Conservation (phyloP, 2,113 vertebrate genomes). For the Todiramphus saurophagus region DNA sequence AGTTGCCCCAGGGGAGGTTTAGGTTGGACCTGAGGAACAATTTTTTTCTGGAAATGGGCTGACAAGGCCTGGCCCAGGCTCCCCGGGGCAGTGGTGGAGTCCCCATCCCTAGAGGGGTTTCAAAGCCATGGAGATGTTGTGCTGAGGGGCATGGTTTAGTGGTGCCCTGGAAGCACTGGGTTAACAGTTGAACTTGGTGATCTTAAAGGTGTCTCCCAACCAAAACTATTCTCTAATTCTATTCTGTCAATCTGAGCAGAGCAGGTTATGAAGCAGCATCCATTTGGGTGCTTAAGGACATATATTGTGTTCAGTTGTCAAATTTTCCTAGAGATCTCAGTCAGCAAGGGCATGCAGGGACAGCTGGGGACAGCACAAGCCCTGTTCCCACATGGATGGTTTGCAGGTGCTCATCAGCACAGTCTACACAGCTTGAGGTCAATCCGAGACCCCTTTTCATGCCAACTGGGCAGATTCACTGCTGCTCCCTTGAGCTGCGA, state of each 20-base stretch:
- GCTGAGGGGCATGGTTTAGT: background rate
- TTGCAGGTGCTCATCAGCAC: rapidly evolving
- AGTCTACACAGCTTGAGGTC: rapidly evolving
- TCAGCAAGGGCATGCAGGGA: rapidly evolving
- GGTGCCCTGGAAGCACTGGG: background rate
- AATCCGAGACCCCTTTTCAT: background rate
- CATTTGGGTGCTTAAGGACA: background rate
- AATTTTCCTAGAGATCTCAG: background rate
- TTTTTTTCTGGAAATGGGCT: too few species aligned
- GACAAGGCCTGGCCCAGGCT: background rate
- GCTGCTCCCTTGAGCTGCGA: background rate
- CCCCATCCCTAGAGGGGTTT: background rate
- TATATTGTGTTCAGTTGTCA: too few species aligned
- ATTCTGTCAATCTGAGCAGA: background rate
- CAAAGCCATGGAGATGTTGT: background rate
- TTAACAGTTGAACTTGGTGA: background rate
- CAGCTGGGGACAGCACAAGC: background rate
- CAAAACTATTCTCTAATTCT: background rate
- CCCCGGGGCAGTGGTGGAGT: background rate
- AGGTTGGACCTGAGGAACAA: too few species aligned
- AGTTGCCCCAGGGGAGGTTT: too few species aligned
- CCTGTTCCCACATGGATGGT: rapidly evolving
- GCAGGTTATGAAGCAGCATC: background rate
- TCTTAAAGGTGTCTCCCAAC: background rate
- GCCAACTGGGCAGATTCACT: background rate